These are phyloP conservation scores for Agraylea sexmaculata DNA, from an alignment of 1,140 invertebrate species.

Conservation along the genomic window DNA sequence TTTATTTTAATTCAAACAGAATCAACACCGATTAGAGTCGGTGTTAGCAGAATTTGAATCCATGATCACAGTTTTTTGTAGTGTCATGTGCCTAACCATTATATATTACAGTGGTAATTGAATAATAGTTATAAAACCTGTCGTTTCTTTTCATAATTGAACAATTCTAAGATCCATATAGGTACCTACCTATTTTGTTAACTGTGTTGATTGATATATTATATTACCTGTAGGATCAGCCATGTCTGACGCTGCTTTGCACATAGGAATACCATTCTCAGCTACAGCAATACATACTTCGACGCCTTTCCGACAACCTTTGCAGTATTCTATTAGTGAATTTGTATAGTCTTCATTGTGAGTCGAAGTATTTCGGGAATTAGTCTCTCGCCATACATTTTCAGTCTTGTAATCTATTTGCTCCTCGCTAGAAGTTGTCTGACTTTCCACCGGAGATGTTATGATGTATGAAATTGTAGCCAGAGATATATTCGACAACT, in stretches of 20 bases:
- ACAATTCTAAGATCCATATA: no score
- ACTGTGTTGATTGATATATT: no score
- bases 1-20: no score
- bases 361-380: conserved; percentile 3
- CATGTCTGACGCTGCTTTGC: conserved; percentile 43
- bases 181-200: no score
- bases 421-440: conserved; percentile 6
- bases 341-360: conserved; percentile 12
- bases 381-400: conserved; percentile 8
- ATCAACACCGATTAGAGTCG: no score
- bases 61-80: no score
- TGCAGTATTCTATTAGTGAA: conserved; percentile 25
- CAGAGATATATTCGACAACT: conserved; percentile 5
- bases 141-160: no score
- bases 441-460: conserved; percentile 6
- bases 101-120: no score
- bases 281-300: conserved; percentile 55
- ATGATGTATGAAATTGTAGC: conserved; percentile 2
- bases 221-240: conserved; percentile 53
- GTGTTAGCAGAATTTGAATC: no score
- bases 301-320: conserved; percentile 34
- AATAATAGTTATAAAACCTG: no score
- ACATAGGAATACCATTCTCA: conserved; percentile 47
- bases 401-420: conserved; percentile 20
- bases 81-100: no score